A percentile compares a stretch with the other conserved stretches of the same genome.
Evolutionary conservation across 2,888 invertebrate genomes (phyloP).

Genomic region (Ochropacha duplaris): DNA sequence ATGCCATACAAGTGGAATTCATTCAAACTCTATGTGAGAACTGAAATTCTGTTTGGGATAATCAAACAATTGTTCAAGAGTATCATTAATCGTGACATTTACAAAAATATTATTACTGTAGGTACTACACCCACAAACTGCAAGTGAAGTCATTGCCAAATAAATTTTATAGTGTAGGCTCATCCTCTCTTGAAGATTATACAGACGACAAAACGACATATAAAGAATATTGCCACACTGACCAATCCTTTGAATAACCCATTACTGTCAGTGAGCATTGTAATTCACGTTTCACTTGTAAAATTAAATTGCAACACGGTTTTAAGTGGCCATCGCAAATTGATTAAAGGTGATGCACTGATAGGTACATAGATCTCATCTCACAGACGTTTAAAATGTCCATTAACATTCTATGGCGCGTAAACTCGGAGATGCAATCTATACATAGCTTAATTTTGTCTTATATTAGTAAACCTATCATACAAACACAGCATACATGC

Average conservation of each 20-base stretch:
- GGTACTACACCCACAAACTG: neutral
- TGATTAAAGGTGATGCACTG: slow-evolving; percentile 36
- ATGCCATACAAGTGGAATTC: slow-evolving; percentile 24
- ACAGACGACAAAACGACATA: slow-evolving; percentile 24
- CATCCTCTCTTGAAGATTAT: slow-evolving; percentile 1
- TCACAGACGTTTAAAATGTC: slow-evolving; percentile 16
- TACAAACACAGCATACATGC: no score
- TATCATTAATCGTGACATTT: no score
- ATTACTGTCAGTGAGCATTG: slow-evolving; percentile 40
- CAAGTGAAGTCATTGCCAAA: neutral
- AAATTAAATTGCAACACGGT: slow-evolving; percentile 18
- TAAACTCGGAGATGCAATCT: neutral
- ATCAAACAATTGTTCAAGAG: no score
- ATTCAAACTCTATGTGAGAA: slow-evolving; percentile 4
- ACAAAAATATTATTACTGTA: no score
- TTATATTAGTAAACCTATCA: no score
- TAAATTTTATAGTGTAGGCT: neutral
- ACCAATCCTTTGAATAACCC: slow-evolving; percentile 34
- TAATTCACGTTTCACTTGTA: slow-evolving; percentile 35
- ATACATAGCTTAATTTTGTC: neutral
- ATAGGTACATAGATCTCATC: slow-evolving; percentile 25
- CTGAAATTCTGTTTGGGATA: no score
- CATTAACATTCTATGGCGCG: slow-evolving; percentile 11
- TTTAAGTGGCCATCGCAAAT: slow-evolving; percentile 30
- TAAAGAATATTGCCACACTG: slow-evolving; percentile 29